Evolutionary conservation across 2,888 invertebrate species (phyloP).

Genomic region (Cyrtodaria siliqua): DNA sequence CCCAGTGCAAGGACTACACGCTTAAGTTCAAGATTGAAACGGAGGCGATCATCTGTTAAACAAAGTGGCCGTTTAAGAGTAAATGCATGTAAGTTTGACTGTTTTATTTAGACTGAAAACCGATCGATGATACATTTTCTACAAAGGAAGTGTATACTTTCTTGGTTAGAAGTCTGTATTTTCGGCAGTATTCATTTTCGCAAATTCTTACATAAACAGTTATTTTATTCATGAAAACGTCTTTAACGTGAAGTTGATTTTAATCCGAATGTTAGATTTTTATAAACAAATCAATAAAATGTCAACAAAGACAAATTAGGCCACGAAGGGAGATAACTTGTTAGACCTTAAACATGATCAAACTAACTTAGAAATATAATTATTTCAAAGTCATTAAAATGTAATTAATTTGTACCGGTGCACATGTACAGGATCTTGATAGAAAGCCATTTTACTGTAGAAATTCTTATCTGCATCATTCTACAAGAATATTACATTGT

Average conservation of each 20-base stretch:
- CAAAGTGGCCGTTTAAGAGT: constrained; percentile 50
- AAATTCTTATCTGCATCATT: no score
- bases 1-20: constrained; percentile 75
- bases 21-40: constrained; percentile 71
- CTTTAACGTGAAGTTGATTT: no score
- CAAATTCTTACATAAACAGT: no score
- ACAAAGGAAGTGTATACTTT: constrained; percentile 7
- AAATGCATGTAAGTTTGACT: constrained; percentile 60
- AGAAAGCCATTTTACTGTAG: no score
- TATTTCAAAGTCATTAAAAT: no score
- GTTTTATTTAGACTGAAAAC: constrained; percentile 1
- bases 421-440: no score
- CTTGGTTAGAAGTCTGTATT: no score
- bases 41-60: constrained; percentile 55
- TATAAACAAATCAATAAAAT: constrained; percentile 29
- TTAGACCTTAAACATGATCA: background rate
- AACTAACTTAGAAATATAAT: no score
- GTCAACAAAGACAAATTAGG: constrained; percentile 57
- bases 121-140: constrained; percentile 20
- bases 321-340: constrained; percentile 41
- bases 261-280: constrained; percentile 1
- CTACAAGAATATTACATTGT: no score
- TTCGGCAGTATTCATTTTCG: no score
- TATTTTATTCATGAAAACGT: no score
- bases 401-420: no score